phyloP scores from a whole-genome alignment of 2,113 vertebrate species.

The Thunnus maccoyii region DNA sequence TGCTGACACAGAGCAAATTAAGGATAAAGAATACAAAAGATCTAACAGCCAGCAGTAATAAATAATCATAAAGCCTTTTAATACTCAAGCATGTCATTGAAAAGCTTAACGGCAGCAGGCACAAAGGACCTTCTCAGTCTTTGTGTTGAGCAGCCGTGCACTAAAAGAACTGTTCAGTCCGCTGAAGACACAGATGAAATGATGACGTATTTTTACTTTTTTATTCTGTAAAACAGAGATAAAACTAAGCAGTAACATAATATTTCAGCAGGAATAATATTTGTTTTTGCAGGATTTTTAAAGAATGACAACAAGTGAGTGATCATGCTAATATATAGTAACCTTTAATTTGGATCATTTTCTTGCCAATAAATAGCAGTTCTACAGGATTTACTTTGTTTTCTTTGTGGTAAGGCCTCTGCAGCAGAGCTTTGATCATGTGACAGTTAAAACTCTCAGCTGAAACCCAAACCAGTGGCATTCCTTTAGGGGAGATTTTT shows the following conservation, averaged over 20 bases:
- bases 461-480: slow-evolving; percentile 39
- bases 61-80: too few relatives aligned
- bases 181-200: too few relatives aligned
- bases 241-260: not conserved
- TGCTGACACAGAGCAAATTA: too few relatives aligned
- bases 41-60: too few relatives aligned
- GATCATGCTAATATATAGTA: not conserved
- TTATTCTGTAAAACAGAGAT: too few relatives aligned
- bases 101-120: too few relatives aligned
- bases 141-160: too few relatives aligned
- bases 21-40: too few relatives aligned
- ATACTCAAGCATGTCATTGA: too few relatives aligned
- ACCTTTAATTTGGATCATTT: not conserved
- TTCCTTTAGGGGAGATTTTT: not conserved
- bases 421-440: slow-evolving; percentile 18
- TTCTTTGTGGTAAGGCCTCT: not conserved
- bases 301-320: not conserved
- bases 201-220: too few relatives aligned
- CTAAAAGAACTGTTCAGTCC: too few relatives aligned
- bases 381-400: not conserved
- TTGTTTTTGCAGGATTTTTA: not conserved
- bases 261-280: not conserved
- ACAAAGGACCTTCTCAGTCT: too few relatives aligned
- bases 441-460: slow-evolving; percentile 17
- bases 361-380: not conserved